Conservation (phyloP, 2,888 invertebrate genomes). For the Terebella lapidaria region DNA sequence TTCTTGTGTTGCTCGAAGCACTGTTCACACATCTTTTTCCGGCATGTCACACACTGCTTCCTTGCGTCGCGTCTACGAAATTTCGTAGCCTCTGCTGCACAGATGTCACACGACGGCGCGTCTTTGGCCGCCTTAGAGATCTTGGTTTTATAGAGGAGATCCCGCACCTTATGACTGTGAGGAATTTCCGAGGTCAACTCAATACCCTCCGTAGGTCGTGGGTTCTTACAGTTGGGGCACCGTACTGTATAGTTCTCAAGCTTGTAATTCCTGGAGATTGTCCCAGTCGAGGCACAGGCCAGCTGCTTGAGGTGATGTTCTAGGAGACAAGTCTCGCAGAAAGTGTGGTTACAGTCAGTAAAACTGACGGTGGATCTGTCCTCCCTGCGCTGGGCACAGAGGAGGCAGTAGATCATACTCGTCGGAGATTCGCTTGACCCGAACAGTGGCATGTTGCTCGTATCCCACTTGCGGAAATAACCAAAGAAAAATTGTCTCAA, state of each 20-base stretch:
- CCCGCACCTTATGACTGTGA: no score
- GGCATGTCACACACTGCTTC: not conserved
- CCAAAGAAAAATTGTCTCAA: no score
- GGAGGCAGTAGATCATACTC: not conserved
- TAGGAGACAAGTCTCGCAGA: not conserved
- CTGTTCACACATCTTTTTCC: not conserved
- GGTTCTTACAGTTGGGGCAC: not conserved
- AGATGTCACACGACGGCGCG: no score
- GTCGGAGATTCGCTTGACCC: no score
- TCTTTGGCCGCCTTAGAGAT: no score
- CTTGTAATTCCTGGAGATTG: not conserved
- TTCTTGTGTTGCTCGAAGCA: not conserved
- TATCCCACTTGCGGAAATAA: no score
- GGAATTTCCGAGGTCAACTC: no score
- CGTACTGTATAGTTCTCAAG: not conserved
- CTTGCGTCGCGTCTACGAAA: no score
- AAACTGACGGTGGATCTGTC: not conserved
- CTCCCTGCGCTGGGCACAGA: not conserved
- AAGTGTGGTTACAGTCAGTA: not conserved
- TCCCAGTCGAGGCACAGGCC: not conserved
- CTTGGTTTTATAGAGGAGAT: no score
- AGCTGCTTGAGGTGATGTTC: not conserved
- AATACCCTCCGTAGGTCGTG: no score
- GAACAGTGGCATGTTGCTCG: no score
- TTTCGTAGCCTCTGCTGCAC: no score